Percentiles rank a stretch among this genome's conserved stretches.
Evolutionary conservation across 1,140 invertebrate genomes (phyloP).

Genomic region (Temnothorax longispinosus): DNA sequence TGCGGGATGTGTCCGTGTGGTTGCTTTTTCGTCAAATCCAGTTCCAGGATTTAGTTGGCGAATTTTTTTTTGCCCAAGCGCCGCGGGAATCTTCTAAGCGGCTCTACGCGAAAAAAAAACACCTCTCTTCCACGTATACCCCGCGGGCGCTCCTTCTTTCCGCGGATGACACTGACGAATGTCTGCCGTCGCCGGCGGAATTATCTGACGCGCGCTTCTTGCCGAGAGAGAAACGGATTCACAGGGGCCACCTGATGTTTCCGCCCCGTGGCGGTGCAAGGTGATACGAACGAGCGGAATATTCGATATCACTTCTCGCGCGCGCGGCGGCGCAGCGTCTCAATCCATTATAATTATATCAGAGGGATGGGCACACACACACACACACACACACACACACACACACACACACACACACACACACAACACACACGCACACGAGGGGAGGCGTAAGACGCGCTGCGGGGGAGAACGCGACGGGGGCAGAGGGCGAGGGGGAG

Average conservation of each 20-base stretch:
- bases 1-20: neutral
- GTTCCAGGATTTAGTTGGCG: conserved; percentile 38
- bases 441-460: conserved; percentile 19
- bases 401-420: neutral
- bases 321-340: conserved; percentile 16
- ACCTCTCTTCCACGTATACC: conserved; percentile 22
- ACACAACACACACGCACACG: neutral
- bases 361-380: neutral
- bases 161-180: conserved; percentile 68
- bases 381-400: neutral
- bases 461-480: neutral
- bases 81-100: conserved; percentile 23
- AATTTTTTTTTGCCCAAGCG: conserved; percentile 19
- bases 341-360: conserved; percentile 68
- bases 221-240: conserved; percentile 36
- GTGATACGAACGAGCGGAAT: conserved; percentile 39
- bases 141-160: conserved; percentile 49
- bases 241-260: conserved; percentile 65
- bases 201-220: conserved; percentile 64
- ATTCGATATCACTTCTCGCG: conserved; percentile 54
- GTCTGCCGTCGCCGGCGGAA: conserved; percentile 55
- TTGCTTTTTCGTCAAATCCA: conserved; percentile 35
- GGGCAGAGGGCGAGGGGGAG: neutral
- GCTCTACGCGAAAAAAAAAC: neutral
- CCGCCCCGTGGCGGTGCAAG: conserved; percentile 18